Evolutionary conservation across 1,140 invertebrate species (phyloP), one percentile per base, ranked within the genome.

Genomic region (Antheraea pernyi): DNA sequence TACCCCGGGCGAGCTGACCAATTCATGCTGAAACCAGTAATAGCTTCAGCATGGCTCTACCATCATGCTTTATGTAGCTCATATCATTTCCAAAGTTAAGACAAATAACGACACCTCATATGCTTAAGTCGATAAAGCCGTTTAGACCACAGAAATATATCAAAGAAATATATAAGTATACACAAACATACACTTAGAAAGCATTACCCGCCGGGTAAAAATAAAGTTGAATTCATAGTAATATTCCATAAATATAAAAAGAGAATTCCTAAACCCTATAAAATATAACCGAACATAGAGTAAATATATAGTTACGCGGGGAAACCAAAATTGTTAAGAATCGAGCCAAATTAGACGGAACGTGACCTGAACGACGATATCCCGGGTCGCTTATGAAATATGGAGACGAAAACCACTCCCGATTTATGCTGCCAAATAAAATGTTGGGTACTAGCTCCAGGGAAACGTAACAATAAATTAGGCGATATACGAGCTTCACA

Each of bases 281-380:
- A 53, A 53, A 53, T 16, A 53, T 53, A 16, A 53, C 46, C 0
- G 5, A 53, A 53, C 46, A 6, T n/a, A 53, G 61, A 7, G 30
- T 63, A 36, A 63, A 63, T 36, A 63, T 37, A 63, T 37, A 37
- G 61, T 53, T 63, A 37, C 37, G 61, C 30, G 16, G 19, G 30
- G 16, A 37, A 61, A 61, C 59, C 19, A 16, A 61, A 61, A 36
- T 36, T 61, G 62, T 19, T 59, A 53, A 68, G 65, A 69, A 71
- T 75, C 70, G 70, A 64, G 63, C 60, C 64, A 75, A 75, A 74
- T 77, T 74, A 74, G 65, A 61, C 19, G 19, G 61, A 61, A 76
- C 76, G 73, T 80, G 72, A 72, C 58, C 58, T 22, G 72, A 67
- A 59, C 75, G 58, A 7, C 60, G 69, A 73, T 59, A 65, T 53